Evolutionary conservation across 2,113 vertebrate genomes (phyloP).

Genomic region (Azemiops feae): DNA sequence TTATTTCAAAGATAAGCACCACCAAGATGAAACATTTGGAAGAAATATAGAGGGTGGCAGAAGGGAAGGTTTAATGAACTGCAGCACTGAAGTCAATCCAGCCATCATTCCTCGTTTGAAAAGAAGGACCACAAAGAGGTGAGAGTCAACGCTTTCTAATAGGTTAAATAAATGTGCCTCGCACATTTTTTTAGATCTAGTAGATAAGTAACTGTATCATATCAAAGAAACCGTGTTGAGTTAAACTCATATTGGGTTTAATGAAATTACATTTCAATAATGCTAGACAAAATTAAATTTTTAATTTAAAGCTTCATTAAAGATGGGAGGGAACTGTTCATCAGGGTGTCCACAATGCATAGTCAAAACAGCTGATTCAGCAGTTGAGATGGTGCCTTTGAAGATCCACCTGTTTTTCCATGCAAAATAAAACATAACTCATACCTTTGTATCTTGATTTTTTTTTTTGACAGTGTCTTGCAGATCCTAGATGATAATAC

Average conservation of each 20-base stretch:
- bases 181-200: not conserved
- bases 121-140: conserved; percentile 1
- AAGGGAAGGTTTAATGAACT: conserved; percentile 42
- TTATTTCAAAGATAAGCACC: conserved; percentile 4
- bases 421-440: not conserved
- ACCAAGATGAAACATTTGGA: conserved; percentile 36
- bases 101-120: conserved; percentile 36
- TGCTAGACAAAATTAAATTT: not conserved
- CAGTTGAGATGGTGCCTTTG: not conserved
- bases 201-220: not conserved
- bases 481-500: not conserved
- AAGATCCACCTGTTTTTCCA: not conserved
- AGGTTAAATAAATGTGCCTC: not conserved
- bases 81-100: conserved; percentile 7
- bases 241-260: not conserved
- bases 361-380: not conserved
- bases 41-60: conserved; percentile 19
- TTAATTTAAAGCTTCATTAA: not conserved
- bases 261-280: not conserved
- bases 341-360: not conserved
- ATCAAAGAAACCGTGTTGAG: not conserved
- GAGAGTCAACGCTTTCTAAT: not conserved
- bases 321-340: not conserved
- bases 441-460: not conserved
- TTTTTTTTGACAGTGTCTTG: not conserved